Base-by-base conservation (phyloP, 2,113 vertebrate genomes). In the Peromyscus maniculatus region DNA sequence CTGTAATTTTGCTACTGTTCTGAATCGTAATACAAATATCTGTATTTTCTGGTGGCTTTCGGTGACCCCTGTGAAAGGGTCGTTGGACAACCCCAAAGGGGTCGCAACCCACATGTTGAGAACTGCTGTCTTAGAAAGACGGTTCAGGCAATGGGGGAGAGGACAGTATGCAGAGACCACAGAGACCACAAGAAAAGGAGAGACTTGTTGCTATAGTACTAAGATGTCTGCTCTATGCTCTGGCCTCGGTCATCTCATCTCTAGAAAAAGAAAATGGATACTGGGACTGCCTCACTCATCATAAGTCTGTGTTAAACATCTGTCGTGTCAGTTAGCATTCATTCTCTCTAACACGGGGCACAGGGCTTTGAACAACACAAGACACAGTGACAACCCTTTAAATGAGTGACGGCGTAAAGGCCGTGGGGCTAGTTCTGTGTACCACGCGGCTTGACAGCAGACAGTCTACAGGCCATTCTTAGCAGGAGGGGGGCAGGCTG, bases 401-500 rank as follows among this genome's bases (percentile, higher is more conserved):
- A 31, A 67, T 8, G 46, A 22, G 16, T 7, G 33, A 1, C 13
- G 21, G n/a, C 21, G 0, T 11, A 46, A 43, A 0, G 21, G 2
- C 5, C 3, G 12, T 19, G 4, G 22, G n/a, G 66, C 52, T 86
- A 39, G 22, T 55, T 39, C n/a, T 5, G 7, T 9, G n/a, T 22
- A 15, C 55, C 7, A 0, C 39, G 62, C 52, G n/a, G 5, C 21
- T 49, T 15, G 10, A 28, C 17, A 59, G 49, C 49, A 31, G 3
- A 72, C 28, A 21, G 1, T 13, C 7, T 31, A 52, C 74, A 52
- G 52, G 2, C 0, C 12, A 28, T 7, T 62, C 39, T 22, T 3
- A 19, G 7, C 39, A 80, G 28, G n/a, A 69, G 16, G 16, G 39
- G 49, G 3, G 5, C 0, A 4, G 3, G 1, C 0, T 1, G 28